Evolutionary conservation across 92 coral and sea anemone genomes (phyloP), one percentile per base, ranked within the genome.

Genomic region (Blastomussa wellsi): DNA sequence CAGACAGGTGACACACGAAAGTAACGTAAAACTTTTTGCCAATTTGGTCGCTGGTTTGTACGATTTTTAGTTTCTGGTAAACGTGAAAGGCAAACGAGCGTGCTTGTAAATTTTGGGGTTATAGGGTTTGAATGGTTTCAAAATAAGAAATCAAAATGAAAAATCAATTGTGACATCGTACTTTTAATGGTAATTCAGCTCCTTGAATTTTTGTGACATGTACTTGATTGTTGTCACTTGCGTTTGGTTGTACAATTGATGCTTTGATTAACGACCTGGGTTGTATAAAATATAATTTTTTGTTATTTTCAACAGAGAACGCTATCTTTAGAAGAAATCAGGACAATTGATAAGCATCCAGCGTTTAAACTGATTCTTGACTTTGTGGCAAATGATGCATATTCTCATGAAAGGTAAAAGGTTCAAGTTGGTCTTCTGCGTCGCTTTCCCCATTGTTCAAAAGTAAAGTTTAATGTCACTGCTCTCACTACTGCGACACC

Each of bases 281-380:
- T 73, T 28, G 0, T 1, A 0, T 62, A 19, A 38, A 36, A 10
- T 70, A 48, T 17, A 36, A 7, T n/a, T 7, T n/a, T n/a, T 37
- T 48, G 20, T 66, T 35, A 28, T 81, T 76, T 73, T 37, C 69
- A 37, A 37, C 86, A 93, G 98, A 93, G 93, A 82, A 81, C 95
- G 9, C 59, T 88, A 62, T 91, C 98, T 29, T 74, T 90, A 41
- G 98, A 94, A 67, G 98, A 90, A 42, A 91, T 93, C 81, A 95
- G 89, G 87, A 89, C 93, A 48, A 91, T 95, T 26, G 99, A 96
- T 82, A 96, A 96, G 80, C 98, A 96, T 62, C 99, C 99, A 19
- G 93, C 99, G 33, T 96, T 96, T 66, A 88, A 89, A 79, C 99
- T 95, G 51, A 90, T 96, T 71, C 90, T 96, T 22, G 99, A 94